phyloP scores from a whole-genome alignment of 2,888 invertebrate genomes.

The Spodoptera littoralis region DNA sequence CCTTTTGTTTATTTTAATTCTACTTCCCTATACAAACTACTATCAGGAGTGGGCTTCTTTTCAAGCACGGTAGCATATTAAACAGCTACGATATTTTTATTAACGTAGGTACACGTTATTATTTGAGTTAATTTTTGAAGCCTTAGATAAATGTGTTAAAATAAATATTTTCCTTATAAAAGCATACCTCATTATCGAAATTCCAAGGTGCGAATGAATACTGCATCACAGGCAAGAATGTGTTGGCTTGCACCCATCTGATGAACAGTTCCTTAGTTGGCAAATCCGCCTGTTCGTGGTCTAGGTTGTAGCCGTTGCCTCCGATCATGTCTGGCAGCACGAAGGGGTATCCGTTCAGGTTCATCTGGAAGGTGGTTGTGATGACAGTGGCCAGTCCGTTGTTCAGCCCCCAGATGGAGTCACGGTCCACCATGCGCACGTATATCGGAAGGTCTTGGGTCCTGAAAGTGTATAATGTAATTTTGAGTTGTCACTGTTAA shows the following conservation, averaged over 20 bases:
- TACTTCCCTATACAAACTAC: no score
- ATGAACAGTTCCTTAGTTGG: constrained; percentile 91
- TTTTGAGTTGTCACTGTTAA: no score
- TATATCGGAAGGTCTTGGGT: constrained; percentile 92
- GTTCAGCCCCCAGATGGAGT: constrained; percentile 91
- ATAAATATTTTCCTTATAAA: not conserved
- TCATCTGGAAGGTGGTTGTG: constrained; percentile 91
- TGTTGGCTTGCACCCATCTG: constrained; percentile 93
- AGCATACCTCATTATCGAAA: constrained; percentile 88
- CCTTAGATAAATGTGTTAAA: not conserved
- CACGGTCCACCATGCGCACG: constrained; percentile 94
- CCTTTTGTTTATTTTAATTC: no score
- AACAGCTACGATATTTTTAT: no score
- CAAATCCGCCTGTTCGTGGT: constrained; percentile 79
- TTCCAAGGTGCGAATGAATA: constrained; percentile 95
- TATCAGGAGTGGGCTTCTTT: no score
- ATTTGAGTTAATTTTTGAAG: not conserved
- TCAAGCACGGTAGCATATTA: no score
- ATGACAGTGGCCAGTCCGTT: constrained; percentile 93
- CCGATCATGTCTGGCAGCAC: constrained; percentile 95
- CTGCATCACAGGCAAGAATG: constrained; percentile 94
- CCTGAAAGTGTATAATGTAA: constrained; percentile 64
- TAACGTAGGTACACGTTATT: no score
- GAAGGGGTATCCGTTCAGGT: constrained; percentile 91
- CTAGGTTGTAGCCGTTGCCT: constrained; percentile 90